Evolutionary conservation across 2,888 invertebrate species (phyloP), one percentile per base, ranked within the genome.

Genomic region (Stenodema calcarata): DNA sequence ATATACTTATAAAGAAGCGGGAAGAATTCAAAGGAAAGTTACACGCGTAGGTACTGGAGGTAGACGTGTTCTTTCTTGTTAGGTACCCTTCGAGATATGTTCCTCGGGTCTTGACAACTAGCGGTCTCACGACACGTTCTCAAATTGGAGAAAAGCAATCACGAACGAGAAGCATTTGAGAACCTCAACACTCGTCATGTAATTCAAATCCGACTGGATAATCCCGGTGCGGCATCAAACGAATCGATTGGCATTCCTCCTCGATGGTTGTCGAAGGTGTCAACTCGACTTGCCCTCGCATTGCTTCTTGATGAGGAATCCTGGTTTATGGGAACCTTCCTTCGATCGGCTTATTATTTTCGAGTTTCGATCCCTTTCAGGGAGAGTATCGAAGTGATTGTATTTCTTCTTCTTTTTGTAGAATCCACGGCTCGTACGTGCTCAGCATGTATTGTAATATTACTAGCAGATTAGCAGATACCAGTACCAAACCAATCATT

Each of bases 201-300:
- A 78, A 78, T 78, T 44, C 44, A 78, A n/a, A 78, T 78, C 78
- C 78, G 23, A 18, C 44, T 42, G 44, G 41, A 44, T 44, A 23
- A 78, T 78, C 78, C 78, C 41, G 44, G 62, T 62, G 23, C 62
- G 62, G 23, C 62, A 62, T 78, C 78, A 42, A 27, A 41, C 23
- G 78, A 78, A 78, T 78, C 78, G 78, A 78, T 44, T 78, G 78
- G 78, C 44, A 78, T 78, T 78, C 78, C 35, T 14, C 14, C 16
- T 14, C 14, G 41, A 44, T 78, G 78, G 78, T 78, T 44, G 78
- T 23, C 44, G 78, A 44, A 44, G 78, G 78, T 78, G 78, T 78
- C 78, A 44, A 44, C 42, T 23, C 76, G 23, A 30, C 12, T 16
- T 11, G 75, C 75, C 12, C 35, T 78, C 27, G 41, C 78, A 44